Conservation (phyloP, 37 sponge, comb jelly and placozoan species). For the Halichondria panicea region DNA sequence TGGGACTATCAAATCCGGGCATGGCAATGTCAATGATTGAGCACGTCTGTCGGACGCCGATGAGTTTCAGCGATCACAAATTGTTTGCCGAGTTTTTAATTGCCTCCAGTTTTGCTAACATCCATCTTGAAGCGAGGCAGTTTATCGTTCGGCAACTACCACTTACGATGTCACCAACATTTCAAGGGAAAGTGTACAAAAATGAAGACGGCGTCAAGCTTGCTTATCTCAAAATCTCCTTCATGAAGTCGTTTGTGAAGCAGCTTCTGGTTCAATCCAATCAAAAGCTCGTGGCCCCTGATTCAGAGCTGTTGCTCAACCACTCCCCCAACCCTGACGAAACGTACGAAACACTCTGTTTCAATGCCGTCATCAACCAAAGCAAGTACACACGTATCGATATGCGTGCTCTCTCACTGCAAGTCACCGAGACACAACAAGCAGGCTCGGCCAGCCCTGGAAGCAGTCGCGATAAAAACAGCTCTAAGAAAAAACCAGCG, state of each 20-base stretch:
- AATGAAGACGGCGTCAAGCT: slow-evolving; percentile 27
- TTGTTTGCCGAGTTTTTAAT: slow-evolving; percentile 64
- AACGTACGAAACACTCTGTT: slow-evolving; percentile 31
- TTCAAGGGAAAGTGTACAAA: slow-evolving; percentile 50
- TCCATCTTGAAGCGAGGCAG: slow-evolving; percentile 19
- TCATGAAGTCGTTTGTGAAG: slow-evolving; percentile 24
- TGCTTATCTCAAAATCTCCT: slow-evolving; percentile 31
- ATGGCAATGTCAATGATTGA: slow-evolving; percentile 64
- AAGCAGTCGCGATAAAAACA: not conserved
- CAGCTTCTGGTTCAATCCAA: slow-evolving; percentile 56
- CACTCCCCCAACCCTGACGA: slow-evolving; percentile 17
- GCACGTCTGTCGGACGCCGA: slow-evolving; percentile 53
- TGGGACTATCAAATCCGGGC: slow-evolving; percentile 38
- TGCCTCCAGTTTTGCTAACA: slow-evolving; percentile 37
- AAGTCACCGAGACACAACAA: not conserved
- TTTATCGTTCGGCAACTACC: slow-evolving; percentile 56
- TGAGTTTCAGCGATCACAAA: slow-evolving; percentile 22
- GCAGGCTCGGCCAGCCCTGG: too few species aligned
- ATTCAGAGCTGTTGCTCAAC: slow-evolving; percentile 34
- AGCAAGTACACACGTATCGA: slow-evolving; percentile 20
- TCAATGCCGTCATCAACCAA: slow-evolving; percentile 32
- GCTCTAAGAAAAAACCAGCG: not conserved
- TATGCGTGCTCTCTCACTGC: slow-evolving; percentile 3
- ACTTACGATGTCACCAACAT: slow-evolving; percentile 49
- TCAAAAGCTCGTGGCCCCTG: slow-evolving; percentile 30